Evolutionary conservation across 1,140 invertebrate species (phyloP).

Genomic region (Hylyphantes graminicola): DNA sequence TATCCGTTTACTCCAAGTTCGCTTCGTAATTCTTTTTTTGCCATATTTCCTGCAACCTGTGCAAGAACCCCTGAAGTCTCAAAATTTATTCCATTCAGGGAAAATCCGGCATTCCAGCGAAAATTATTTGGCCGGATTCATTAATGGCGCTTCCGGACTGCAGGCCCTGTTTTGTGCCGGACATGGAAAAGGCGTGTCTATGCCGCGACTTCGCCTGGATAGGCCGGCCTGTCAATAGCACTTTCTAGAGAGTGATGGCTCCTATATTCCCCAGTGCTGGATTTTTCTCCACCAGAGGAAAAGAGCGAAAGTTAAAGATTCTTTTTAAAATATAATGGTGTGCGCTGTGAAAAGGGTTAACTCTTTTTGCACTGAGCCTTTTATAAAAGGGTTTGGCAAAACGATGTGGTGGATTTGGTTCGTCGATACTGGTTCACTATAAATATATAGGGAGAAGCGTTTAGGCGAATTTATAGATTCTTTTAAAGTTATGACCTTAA

Average conservation of each 20-base stretch:
- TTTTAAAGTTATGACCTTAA: no score
- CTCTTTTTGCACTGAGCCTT: background rate
- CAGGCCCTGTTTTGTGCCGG: constrained; percentile 50
- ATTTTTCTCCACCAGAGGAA: background rate
- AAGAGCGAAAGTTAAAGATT: background rate
- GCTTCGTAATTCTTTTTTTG: background rate
- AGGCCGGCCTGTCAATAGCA: constrained; percentile 57
- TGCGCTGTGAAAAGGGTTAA: background rate
- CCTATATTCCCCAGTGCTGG: no score
- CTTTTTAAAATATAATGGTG: background rate
- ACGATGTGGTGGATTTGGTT: background rate
- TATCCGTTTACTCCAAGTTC: background rate
- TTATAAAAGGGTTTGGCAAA: background rate
- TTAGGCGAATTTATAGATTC: no score
- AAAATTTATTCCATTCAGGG: constrained; percentile 27
- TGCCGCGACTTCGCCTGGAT: constrained; percentile 27
- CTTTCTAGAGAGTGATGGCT: constrained; percentile 10
- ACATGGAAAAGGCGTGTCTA: constrained; percentile 56
- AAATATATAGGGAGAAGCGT: no score
- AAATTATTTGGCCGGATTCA: constrained; percentile 56
- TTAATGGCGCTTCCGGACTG: constrained; percentile 47
- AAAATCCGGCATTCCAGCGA: constrained; percentile 9
- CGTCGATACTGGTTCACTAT: no score
- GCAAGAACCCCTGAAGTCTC: background rate
- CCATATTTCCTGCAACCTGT: constrained; percentile 21